Evolutionary conservation across 2,888 invertebrate genomes (phyloP), one percentile per base, ranked within the genome.

Genomic region (Tupiocoris notatus): DNA sequence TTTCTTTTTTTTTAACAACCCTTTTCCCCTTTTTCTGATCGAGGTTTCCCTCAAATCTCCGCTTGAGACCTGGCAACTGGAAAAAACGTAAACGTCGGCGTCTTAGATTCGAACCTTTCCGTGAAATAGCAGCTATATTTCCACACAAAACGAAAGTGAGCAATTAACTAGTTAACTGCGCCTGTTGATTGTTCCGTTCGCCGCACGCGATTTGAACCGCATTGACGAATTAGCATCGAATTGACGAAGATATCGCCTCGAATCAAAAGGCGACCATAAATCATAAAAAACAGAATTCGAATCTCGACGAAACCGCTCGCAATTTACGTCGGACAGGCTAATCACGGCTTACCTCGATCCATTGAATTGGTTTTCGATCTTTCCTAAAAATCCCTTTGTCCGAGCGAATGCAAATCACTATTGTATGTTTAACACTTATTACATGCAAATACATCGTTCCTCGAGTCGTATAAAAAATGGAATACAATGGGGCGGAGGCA

Each of bases 361-460:
- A 70, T 58, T 59, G 39, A 73, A n/a, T n/a, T n/a, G n/a, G n/a
- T n/a, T 73, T 73, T 73, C 62, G 39, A 73, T 63, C 54, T 73
- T 73, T 73, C 73, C 73, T 61, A 25, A 73, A 62, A 59, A n/a
- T 18, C 73, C 73, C 54, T 73, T 73, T 73, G 73, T 73, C 63
- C 73, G 25, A 20, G 73, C 54, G 23, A 54, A 75, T 75, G 75
- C 75, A 66, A 75, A 75, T 75, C 66, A 65, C 75, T 63, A 75
- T 75, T 75, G 75, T 75, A 75, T 75, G 75, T 75, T 75, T 75
- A 75, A 75, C 75, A 75, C 75, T 65, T 75, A 75, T 75, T 75
- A 75, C 75, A 75, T 75, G 75, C 75, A 75, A 75, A 75, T 66
- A n/a, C n/a, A n/a, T n/a, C n/a, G n/a, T n/a, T n/a, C n/a, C n/a